These are phyloP conservation scores for Philotrypesis tridentata DNA, from an alignment of 1,140 invertebrate genomes.

Conservation along the genomic window DNA sequence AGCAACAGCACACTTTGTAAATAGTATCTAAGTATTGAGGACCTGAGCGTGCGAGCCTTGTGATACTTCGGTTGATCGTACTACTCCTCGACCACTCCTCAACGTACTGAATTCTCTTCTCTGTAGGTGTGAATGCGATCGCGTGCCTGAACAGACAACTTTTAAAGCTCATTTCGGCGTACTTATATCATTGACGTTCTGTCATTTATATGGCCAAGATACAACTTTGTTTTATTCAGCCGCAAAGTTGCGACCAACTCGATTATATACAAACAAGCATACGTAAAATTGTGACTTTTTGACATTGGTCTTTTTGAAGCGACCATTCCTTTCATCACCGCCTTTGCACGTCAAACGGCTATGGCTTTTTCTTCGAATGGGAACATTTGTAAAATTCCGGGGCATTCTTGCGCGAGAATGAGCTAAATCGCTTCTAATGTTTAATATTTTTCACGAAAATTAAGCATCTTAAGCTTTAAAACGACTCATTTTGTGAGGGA, in stretches of 20 bases:
- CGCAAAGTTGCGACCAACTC: neutral
- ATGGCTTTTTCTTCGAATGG: neutral
- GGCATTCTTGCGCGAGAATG: neutral
- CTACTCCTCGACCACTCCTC: neutral
- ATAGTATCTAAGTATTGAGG: neutral
- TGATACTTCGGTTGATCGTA: neutral
- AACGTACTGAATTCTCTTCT: conserved; percentile 3
- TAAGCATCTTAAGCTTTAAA: neutral
- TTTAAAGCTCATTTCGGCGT: neutral
- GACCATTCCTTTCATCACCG: neutral
- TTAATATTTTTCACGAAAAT: neutral
- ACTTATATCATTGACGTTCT: neutral
- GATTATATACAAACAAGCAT: neutral
- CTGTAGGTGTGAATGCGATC: conserved; percentile 2
- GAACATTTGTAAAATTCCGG: neutral
- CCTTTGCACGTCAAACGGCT: neutral
- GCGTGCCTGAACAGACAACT: conserved; percentile 16
- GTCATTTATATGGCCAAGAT: neutral
- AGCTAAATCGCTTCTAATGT: neutral
- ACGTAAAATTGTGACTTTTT: neutral
- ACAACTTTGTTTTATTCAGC: neutral
- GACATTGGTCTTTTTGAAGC: neutral
- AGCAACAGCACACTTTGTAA: neutral
- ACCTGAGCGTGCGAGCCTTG: neutral
- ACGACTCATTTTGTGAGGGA: neutral